Percentiles rank a stretch among this genome's conserved stretches.
phyloP scores from a whole-genome alignment of 1,140 invertebrate genomes.

The Sycophila sp. region DNA sequence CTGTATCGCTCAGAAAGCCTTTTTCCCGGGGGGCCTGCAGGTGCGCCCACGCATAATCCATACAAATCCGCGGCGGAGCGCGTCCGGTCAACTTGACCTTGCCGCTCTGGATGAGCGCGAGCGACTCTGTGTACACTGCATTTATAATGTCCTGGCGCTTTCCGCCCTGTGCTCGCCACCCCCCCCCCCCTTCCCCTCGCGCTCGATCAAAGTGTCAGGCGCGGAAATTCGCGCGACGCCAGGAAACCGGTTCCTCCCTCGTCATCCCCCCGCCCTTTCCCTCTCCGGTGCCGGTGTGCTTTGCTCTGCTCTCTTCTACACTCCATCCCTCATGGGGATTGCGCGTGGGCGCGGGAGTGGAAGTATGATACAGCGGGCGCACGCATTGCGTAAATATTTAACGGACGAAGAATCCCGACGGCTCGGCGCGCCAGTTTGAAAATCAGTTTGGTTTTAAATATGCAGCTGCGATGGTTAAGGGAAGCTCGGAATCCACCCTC shows the following conservation, averaged over 20 bases:
- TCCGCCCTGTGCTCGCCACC: too few species aligned
- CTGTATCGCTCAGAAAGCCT: not conserved
- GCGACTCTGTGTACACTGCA: not conserved
- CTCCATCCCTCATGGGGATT: too few species aligned
- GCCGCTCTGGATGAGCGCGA: not conserved
- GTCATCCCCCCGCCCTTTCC: too few species aligned
- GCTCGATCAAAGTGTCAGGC: not conserved
- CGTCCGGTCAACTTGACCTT: conserved; percentile 19
- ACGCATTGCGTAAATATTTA: not conserved
- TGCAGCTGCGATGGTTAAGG: too few species aligned
- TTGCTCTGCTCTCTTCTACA: too few species aligned
- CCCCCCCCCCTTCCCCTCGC: too few species aligned
- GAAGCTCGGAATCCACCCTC: too few species aligned
- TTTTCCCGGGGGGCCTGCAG: not conserved
- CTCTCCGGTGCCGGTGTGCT: too few species aligned
- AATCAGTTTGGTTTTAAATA: too few species aligned
- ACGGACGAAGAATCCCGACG: not conserved
- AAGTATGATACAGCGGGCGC: not conserved
- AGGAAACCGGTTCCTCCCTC: not conserved
- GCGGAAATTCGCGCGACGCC: not conserved
- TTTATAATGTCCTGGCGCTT: not conserved
- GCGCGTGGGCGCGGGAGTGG: not conserved
- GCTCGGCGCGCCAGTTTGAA: not conserved
- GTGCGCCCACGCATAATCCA: not conserved
- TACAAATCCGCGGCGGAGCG: too few species aligned